These are phyloP conservation scores for Clepsis dumicolana DNA, from an alignment of 2,888 invertebrate species.

Conservation along the genomic window DNA sequence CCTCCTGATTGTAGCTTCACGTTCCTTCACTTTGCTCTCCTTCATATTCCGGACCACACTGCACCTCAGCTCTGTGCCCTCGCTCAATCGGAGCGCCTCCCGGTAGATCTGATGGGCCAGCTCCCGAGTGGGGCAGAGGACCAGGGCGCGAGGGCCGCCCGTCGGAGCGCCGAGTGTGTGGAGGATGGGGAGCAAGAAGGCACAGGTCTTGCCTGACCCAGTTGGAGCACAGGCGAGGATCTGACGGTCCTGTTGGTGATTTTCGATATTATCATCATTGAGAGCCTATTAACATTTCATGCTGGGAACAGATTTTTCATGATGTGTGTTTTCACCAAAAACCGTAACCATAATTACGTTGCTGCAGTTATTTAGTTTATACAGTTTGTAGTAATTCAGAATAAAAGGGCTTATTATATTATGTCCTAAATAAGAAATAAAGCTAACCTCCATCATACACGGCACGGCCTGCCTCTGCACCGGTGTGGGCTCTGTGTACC, in stretches of 20 bases:
- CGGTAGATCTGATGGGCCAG: slow-evolving; percentile 95
- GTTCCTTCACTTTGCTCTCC: slow-evolving; percentile 90
- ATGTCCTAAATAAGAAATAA: slow-evolving; percentile 14
- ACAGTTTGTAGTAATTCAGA: background rate
- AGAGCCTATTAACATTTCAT: too few species aligned
- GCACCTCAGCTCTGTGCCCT: slow-evolving; percentile 90
- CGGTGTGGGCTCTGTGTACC: slow-evolving; percentile 92
- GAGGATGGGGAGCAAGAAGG: slow-evolving; percentile 96
- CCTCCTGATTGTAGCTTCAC: slow-evolving; percentile 90
- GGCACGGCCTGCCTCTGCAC: slow-evolving; percentile 98
- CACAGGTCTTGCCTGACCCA: slow-evolving; percentile 98
- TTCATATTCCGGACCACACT: slow-evolving; percentile 93
- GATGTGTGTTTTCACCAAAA: too few species aligned
- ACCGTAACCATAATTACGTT: too few species aligned
- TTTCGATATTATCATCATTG: too few species aligned
- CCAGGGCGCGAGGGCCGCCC: slow-evolving; percentile 93
- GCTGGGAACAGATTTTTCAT: too few species aligned
- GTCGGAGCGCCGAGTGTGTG: slow-evolving; percentile 90
- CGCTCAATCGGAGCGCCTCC: slow-evolving; percentile 92
- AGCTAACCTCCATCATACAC: slow-evolving; percentile 91
- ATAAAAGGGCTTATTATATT: too few species aligned
- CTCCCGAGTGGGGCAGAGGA: slow-evolving; percentile 97
- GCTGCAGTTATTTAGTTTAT: too few species aligned
- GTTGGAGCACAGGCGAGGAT: slow-evolving; percentile 98
- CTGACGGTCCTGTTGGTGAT: slow-evolving; percentile 88